Base-by-base conservation (phyloP, 2,888 invertebrate genomes). In the Sarcophaga subvicina region DNA sequence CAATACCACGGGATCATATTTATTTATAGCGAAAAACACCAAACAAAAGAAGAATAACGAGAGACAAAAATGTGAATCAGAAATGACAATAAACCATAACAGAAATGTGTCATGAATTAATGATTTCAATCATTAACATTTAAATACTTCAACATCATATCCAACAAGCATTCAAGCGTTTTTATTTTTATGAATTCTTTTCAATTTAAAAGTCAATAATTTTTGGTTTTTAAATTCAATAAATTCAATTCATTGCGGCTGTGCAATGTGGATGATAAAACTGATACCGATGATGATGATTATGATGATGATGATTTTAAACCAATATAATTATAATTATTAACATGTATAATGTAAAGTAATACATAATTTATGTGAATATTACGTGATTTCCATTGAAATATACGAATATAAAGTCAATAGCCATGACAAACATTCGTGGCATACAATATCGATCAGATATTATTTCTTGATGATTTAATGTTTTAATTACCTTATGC, bases 41-140 rank as follows among this genome's bases (percentile, higher is more conserved):
- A 64, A n/a, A 76, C 63, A 8, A 20, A 54, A 66, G 14, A 4
- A 47, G 11, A 75, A 78, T 12, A 67, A 66, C 20, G 22, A n/a
- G 20, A 79, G 20, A 62, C 66, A 73, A 54, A 27, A 20, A 63
- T 27, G 49, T 37, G 2, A 66, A 27, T 72, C 80, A 72, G 72
- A 86, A 86, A 86, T 54, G 80, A 84, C 83, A 84, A 87, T 84
- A 87, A 84, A 87, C 80, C 84, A 84, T 84, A 85, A 82, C 75
- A 69, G 63, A 84, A 79, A 84, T 84, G 84, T 87, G 87, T 76
- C 20, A 82, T 81, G 87, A 71, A 87, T 87, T 84, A 84, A 81
- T 84, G 69, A 84, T 84, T 79, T 63, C 71, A 84, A 84, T 79
- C 67, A 76, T 84, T 87, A 84, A 82, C 79, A 82, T 84, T 79